Conservation (phyloP, 2,888 invertebrate genomes). For the Cephus rjabovi region DNA sequence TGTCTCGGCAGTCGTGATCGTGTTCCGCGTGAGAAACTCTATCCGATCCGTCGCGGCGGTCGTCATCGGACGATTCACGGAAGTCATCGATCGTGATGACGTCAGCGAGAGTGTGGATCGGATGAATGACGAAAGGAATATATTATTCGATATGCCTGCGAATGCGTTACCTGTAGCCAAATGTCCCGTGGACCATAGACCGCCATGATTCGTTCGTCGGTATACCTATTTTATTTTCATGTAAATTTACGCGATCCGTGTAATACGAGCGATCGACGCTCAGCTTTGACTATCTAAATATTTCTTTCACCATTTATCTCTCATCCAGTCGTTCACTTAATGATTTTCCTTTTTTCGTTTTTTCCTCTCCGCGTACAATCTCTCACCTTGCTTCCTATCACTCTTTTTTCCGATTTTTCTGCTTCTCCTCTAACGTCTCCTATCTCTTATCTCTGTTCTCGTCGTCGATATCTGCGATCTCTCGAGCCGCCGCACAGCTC, state of each 20-base stretch:
- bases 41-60: background rate
- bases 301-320: background rate
- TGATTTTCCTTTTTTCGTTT: background rate
- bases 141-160: conserved; percentile 26
- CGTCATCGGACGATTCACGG: background rate
- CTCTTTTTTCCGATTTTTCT: background rate
- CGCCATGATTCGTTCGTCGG: conserved; percentile 47
- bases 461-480: conserved; percentile 20
- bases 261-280: background rate
- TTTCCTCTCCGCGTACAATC: background rate
- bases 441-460: background rate
- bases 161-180: conserved; percentile 55
- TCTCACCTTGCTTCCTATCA: background rate
- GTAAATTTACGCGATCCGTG: background rate
- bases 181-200: conserved; percentile 60
- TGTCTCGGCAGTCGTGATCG: background rate
- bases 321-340: background rate
- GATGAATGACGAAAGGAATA: background rate
- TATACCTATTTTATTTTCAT: background rate
- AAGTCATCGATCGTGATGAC: background rate
- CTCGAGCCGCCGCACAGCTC: conserved; percentile 58
- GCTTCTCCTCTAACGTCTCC: background rate
- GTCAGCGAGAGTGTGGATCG: background rate
- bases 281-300: background rate
- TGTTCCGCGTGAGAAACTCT: background rate